A percentile compares a stretch with the other conserved stretches of the same genome.
Conservation (phyloP, 2,113 vertebrate species). For the Acanthochromis polyacanthus region DNA sequence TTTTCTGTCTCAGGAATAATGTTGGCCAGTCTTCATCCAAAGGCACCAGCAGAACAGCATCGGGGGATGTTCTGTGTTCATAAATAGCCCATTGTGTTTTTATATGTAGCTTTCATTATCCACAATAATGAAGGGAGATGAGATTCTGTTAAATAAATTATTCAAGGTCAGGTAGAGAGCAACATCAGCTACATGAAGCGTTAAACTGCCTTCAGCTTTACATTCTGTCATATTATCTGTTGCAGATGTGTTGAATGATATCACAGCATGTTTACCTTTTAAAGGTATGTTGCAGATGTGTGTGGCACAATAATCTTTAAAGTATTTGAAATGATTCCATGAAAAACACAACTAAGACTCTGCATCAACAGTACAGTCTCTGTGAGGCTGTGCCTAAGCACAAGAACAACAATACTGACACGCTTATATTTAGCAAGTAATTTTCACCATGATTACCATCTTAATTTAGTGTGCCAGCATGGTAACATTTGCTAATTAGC, state of each 20-base stretch:
- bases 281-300: not conserved
- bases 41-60: slow-evolving; percentile 30
- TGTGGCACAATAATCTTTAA: not conserved
- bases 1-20: slow-evolving; percentile 32
- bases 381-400: not conserved
- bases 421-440: not conserved
- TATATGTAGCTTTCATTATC: slow-evolving; percentile 51
- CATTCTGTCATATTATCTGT: not conserved
- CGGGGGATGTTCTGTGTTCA: slow-evolving; percentile 16
- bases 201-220: slow-evolving; percentile 42
- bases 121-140: slow-evolving; percentile 28
- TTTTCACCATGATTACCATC: not conserved
- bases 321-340: not conserved
- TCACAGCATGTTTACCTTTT: not conserved
- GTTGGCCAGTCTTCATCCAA: slow-evolving; percentile 8
- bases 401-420: not conserved
- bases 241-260: slow-evolving; percentile 12
- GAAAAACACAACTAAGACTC: not conserved
- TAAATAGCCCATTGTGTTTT: slow-evolving; percentile 41
- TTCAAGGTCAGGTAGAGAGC: slow-evolving; percentile 59
- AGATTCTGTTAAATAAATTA: slow-evolving; percentile 55
- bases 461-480: not conserved
- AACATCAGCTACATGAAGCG: slow-evolving; percentile 53
- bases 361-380: not conserved
- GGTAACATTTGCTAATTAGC: too few relatives aligned